Conservation (phyloP, 1,140 invertebrate genomes). For the Temnothorax curvispinosus region DNA sequence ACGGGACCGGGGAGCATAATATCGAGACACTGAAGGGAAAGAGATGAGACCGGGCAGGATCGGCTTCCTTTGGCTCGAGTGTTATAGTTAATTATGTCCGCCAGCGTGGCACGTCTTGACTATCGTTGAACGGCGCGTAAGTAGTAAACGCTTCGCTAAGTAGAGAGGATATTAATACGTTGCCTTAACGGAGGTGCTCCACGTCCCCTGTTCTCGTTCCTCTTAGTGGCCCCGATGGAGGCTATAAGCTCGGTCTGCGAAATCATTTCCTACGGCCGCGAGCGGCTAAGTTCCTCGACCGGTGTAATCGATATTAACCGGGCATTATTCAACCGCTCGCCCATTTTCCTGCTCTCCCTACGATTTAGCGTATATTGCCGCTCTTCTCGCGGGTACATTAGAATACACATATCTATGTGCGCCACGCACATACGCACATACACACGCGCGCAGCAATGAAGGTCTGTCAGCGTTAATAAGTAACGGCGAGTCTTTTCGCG, state of each 20-base stretch:
- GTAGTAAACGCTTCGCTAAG: slow-evolving; percentile 72
- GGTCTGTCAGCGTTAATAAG: slow-evolving; percentile 71
- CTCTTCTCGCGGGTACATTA: background rate
- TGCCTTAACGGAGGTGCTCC: slow-evolving; percentile 63
- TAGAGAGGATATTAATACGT: slow-evolving; percentile 73
- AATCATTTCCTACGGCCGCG: slow-evolving; percentile 43
- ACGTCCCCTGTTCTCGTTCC: slow-evolving; percentile 15
- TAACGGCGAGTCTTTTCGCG: slow-evolving; percentile 59
- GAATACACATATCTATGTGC: background rate
- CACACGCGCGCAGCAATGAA: slow-evolving; percentile 9
- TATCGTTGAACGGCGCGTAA: slow-evolving; percentile 63
- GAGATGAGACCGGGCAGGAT: background rate
- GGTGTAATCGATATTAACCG: slow-evolving; percentile 59
- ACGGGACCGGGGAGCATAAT: slow-evolving; percentile 21
- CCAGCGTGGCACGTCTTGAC: slow-evolving; percentile 67
- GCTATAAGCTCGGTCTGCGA: slow-evolving; percentile 41
- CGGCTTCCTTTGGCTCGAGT: slow-evolving; percentile 22
- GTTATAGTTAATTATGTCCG: slow-evolving; percentile 76
- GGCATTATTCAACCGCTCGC: slow-evolving; percentile 31
- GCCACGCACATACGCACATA: too few species aligned
- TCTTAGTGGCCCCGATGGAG: slow-evolving; percentile 7
- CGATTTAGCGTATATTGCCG: slow-evolving; percentile 32
- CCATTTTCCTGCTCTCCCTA: slow-evolving; percentile 13
- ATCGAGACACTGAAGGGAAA: slow-evolving; percentile 5
- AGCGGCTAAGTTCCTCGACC: slow-evolving; percentile 32